Evolutionary conservation across 2,797 vertebrate genomes (phyloP), one percentile per base, ranked within the genome.

Genomic region (Hapalemur alaotrensis): DNA sequence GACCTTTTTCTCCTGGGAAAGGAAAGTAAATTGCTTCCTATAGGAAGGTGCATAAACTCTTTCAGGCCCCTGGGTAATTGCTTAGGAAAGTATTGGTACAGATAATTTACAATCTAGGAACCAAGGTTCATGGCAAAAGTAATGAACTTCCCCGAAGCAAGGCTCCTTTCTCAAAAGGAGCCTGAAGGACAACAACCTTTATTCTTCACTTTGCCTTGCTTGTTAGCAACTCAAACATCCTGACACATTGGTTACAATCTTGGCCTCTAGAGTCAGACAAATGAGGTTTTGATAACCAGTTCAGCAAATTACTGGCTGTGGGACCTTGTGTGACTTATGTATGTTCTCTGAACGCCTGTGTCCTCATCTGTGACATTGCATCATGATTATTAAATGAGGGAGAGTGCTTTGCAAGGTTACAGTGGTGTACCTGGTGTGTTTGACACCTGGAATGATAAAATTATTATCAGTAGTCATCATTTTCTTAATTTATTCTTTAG

Each of bases 11-110:
- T 83, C 48, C 38, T 59, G 65, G 79, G 54, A 92, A 97, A 85
- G n/a, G 46, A 95, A 87, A 95, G 65, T n/a, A 86, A 89, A 95
- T 95, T 65, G 28, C 76, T 97, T 91, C 72, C 80, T 92, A 20
- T 17, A 25, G 48, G 41, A 90, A 63, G 28, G 38, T 83, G 6
- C 46, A 18, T 89, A 89, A 91, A 93, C 69, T 65, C 84, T 79
- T 95, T 96, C 75, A 93, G 69, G 52, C 22, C 92, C 81, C 57
- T 57, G 85, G 78, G 76, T 54, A 28, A 93, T 93, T 94, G 18
- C 78, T 87, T 72, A 86, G 72, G 52, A 92, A 43, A 82, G 20
- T 78, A 7, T 87, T 81, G 76, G 67, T 73, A 91, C 65, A 96
- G 83, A 90, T 94, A 61, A 88, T 67, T 97, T 93, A 96, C 23